These are phyloP conservation scores for Characodon lateralis DNA, from an alignment of 2,797 vertebrate species.

Conservation along the genomic window DNA sequence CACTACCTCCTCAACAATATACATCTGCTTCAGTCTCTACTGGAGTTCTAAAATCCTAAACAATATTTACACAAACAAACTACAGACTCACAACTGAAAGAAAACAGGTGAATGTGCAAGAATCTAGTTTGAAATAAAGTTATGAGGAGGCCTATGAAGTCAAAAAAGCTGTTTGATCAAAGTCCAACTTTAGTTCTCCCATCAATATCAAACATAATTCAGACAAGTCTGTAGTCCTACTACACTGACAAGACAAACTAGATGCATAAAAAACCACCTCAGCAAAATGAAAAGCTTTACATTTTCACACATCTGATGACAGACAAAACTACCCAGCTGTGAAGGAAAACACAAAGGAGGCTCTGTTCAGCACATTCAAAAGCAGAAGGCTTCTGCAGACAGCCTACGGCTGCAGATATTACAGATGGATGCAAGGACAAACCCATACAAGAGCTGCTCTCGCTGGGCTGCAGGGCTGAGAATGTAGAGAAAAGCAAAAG, in stretches of 20 bases:
- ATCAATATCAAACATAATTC: background rate
- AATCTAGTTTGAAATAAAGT: background rate
- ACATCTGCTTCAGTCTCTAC: background rate
- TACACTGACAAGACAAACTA: constrained; percentile 19
- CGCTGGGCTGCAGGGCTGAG: constrained; percentile 8
- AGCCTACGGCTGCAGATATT: constrained; percentile 25
- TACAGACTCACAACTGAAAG: background rate
- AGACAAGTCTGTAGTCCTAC: constrained; percentile 4
- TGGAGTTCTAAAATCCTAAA: background rate
- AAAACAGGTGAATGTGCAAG: background rate
- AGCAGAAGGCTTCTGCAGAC: constrained; percentile 32
- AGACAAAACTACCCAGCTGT: constrained; percentile 22
- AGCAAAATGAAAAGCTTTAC: constrained; percentile 20
- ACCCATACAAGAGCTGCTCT: constrained; percentile 19
- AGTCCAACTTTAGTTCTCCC: background rate
- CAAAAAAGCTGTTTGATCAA: constrained; percentile 13
- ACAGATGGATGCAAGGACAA: constrained; percentile 18
- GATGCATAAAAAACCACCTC: constrained; percentile 15
- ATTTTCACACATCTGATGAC: constrained; percentile 43
- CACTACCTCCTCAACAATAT: background rate
- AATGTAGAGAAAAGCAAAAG: constrained; percentile 30
- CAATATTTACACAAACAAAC: background rate
- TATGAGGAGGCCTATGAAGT: background rate
- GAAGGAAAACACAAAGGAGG: constrained; percentile 27
- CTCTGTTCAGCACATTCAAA: constrained; percentile 39